phyloP scores from a whole-genome alignment of 2,113 vertebrate genomes.

The Melanotaenia duboulayi region DNA sequence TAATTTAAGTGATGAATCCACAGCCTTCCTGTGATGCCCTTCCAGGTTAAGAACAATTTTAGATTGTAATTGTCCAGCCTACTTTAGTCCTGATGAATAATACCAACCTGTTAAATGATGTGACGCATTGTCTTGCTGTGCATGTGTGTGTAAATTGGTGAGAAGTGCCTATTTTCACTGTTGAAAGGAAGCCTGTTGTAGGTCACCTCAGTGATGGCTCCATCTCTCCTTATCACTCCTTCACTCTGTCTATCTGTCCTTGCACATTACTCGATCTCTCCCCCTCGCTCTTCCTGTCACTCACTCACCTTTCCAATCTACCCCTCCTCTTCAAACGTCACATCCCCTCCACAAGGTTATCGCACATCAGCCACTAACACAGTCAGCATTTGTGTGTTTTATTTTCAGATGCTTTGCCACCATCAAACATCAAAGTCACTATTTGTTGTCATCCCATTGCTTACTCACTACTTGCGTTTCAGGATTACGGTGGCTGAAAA shows the following conservation, averaged over 20 bases:
- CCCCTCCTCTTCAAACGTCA: constrained; percentile 61
- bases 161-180: constrained; percentile 30
- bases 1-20: too few relatives aligned
- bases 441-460: constrained; percentile 35
- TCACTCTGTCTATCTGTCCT: constrained; percentile 75
- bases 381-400: constrained; percentile 26
- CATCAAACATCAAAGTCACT: constrained; percentile 45
- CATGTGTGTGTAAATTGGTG: constrained; percentile 18
- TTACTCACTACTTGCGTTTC: constrained; percentile 26
- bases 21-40: background rate
- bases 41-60: background rate
- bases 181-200: constrained; percentile 59
- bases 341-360: constrained; percentile 72
- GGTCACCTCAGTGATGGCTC: constrained; percentile 74
- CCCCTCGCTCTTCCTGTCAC: constrained; percentile 59
- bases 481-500: too few relatives aligned
- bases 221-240: constrained; percentile 72
- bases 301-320: constrained; percentile 73
- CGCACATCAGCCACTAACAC: constrained; percentile 48
- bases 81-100: constrained; percentile 48
- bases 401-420: constrained; percentile 37
- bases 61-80: constrained; percentile 12
- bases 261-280: constrained; percentile 72
- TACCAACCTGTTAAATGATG: constrained; percentile 30
- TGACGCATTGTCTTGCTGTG: constrained; percentile 21